These are phyloP conservation scores for Eupithecia centaureata DNA, from an alignment of 2,888 invertebrate genomes.

Conservation along the genomic window DNA sequence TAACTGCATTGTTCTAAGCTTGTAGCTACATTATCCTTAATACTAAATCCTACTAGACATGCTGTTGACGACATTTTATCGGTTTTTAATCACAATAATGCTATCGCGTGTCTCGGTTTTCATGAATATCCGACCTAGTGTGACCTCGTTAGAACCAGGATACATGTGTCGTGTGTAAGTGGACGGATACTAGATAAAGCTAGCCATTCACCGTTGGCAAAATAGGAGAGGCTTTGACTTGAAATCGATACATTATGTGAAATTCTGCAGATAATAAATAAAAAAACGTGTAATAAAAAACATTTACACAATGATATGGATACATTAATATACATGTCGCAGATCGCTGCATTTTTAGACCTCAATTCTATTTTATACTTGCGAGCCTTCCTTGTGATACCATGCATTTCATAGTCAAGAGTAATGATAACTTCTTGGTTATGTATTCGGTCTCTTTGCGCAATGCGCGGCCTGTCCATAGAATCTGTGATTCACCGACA, in stretches of 20 bases:
- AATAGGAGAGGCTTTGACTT: neutral
- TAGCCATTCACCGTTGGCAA: neutral
- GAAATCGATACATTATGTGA: neutral
- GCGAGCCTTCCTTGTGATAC: too few relatives aligned
- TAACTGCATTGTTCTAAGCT: neutral
- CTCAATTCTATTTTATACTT: too few relatives aligned
- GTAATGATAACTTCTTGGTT: too few relatives aligned
- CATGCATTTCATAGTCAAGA: too few relatives aligned
- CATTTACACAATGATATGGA: too few relatives aligned
- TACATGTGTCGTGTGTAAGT: slow-evolving; percentile 24
- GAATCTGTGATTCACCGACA: too few relatives aligned
- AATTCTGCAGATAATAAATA: too few relatives aligned
- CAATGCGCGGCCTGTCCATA: too few relatives aligned
- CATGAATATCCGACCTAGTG: slow-evolving; percentile 31
- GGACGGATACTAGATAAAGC: slow-evolving; percentile 4
- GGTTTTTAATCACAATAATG: slow-evolving; percentile 37
- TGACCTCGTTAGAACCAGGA: slow-evolving; percentile 31
- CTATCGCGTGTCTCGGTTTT: slow-evolving; percentile 34
- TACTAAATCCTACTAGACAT: neutral
- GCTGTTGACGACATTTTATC: slow-evolving; percentile 28
- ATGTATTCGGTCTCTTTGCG: too few relatives aligned
- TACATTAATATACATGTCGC: too few relatives aligned
- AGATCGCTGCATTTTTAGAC: too few relatives aligned
- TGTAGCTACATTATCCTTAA: neutral
- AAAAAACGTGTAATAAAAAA: too few relatives aligned